These are phyloP conservation scores for Meta bourneti DNA, from an alignment of 2,888 invertebrate species.

Conservation along the genomic window DNA sequence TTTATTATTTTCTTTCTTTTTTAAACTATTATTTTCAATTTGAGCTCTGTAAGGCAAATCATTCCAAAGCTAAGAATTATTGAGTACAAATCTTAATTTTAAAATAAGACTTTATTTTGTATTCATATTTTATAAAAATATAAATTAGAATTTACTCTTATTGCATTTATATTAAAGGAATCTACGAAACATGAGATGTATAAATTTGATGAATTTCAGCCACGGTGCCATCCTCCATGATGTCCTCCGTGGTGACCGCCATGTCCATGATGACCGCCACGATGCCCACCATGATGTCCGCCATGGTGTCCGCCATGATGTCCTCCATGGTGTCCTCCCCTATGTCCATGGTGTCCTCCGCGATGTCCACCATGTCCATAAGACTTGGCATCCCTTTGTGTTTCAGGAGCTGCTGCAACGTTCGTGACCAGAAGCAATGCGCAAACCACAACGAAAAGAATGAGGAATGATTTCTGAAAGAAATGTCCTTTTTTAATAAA, in stretches of 20 bases:
- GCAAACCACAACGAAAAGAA: not conserved
- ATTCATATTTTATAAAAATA: too few species aligned
- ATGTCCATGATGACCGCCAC: not conserved
- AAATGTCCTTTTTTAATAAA: too few species aligned
- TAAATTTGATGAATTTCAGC: not conserved
- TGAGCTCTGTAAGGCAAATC: too few species aligned
- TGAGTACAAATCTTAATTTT: too few species aligned
- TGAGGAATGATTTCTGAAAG: not conserved
- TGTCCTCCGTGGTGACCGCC: not conserved
- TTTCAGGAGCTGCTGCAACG: not conserved
- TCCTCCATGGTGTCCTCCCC: not conserved
- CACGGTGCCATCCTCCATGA: slow-evolving; percentile 6
- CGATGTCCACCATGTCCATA: not conserved
- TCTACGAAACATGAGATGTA: too few species aligned
- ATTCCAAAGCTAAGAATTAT: too few species aligned
- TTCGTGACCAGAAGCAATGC: not conserved
- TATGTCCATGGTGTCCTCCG: slow-evolving; percentile 3
- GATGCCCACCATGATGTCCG: not conserved
- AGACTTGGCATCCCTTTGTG: not conserved
- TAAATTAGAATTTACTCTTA: too few species aligned
- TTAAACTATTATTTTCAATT: too few species aligned
- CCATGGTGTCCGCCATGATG: slow-evolving; percentile 13
- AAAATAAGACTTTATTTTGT: too few species aligned
- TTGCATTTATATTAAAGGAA: too few species aligned
- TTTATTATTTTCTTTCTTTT: too few species aligned